Percentiles rank a stretch among this genome's conserved stretches.
These are phyloP conservation scores for Halichoeres trimaculatus DNA, from an alignment of 2,113 vertebrate species.

Conservation along the genomic window DNA sequence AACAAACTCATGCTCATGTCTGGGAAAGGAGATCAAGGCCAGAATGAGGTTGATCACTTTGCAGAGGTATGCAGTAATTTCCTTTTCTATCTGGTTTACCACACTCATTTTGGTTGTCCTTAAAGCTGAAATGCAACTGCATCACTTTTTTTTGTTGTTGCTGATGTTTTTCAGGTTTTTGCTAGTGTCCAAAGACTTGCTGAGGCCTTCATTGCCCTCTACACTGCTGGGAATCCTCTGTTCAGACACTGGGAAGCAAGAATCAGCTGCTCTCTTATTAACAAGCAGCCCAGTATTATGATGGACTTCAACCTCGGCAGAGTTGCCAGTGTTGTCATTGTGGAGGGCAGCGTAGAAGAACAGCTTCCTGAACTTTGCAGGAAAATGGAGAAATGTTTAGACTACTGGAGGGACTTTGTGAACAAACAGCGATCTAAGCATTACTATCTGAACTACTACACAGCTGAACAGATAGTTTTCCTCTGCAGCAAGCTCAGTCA, in stretches of 20 bases:
- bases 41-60: constrained; percentile 90
- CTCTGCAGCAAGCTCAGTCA: constrained; percentile 85
- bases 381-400: constrained; percentile 89
- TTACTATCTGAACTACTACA: constrained; percentile 95
- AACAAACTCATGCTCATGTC: constrained; percentile 99
- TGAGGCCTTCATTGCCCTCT: constrained; percentile 89
- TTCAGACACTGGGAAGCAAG: constrained; percentile 88
- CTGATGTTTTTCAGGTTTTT: constrained; percentile 88
- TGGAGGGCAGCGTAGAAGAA: constrained; percentile 73
- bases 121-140: neutral
- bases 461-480: constrained; percentile 91
- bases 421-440: constrained; percentile 82
- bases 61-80: constrained; percentile 83
- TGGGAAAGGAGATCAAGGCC: constrained; percentile 90
- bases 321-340: constrained; percentile 68
- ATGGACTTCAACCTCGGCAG: constrained; percentile 85
- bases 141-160: too few species aligned
- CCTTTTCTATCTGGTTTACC: neutral
- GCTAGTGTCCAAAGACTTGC: constrained; percentile 88
- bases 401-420: constrained; percentile 87
- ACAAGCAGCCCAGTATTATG: constrained; percentile 65
- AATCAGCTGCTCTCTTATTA: constrained; percentile 79
- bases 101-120: neutral
- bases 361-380: constrained; percentile 87
- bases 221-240: constrained; percentile 90